Conservation (phyloP, 2,888 invertebrate species). For the Dryocosmus kuriphilus region DNA sequence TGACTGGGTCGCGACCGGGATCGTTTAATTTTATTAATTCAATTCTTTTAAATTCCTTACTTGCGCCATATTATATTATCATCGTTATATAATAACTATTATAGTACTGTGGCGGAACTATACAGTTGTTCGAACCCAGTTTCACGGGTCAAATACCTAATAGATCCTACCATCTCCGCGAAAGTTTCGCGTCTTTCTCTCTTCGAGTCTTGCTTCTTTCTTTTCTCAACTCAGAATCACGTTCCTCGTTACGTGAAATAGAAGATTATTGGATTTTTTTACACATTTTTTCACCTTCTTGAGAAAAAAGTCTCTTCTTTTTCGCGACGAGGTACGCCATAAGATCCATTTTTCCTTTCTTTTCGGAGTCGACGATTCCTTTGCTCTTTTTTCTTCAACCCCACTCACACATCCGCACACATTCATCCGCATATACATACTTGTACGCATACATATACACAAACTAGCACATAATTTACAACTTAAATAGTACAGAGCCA, state of each 20-base stretch:
- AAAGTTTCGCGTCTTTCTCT: conserved; percentile 21
- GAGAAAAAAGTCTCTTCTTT: background rate
- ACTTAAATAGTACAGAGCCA: conserved; percentile 69
- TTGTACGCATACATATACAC: conserved; percentile 45
- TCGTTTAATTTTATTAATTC: conserved; percentile 57
- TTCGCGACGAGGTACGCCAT: background rate
- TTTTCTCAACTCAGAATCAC: background rate
- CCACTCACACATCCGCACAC: conserved; percentile 45
- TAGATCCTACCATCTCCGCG: conserved; percentile 57
- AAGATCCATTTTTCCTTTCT: background rate
- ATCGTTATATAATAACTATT: conserved; percentile 74
- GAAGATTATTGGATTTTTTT: background rate
- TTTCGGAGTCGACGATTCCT: conserved; percentile 28
- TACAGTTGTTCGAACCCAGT: conserved; percentile 71
- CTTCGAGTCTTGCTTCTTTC: conserved; percentile 12
- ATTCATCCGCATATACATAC: conserved; percentile 21
- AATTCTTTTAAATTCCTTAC: conserved; percentile 61
- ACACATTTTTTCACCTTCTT: background rate
- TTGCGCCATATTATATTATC: conserved; percentile 70
- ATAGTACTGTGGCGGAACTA: conserved; percentile 74
- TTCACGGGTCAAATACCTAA: conserved; percentile 65
- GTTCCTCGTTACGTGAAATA: background rate
- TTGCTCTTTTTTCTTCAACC: conserved; percentile 29
- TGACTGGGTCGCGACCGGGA: conserved; percentile 69
- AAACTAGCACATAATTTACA: conserved; percentile 62